Evolutionary conservation across 2,113 vertebrate species (phyloP).

Genomic region (Noctilio leporinus): DNA sequence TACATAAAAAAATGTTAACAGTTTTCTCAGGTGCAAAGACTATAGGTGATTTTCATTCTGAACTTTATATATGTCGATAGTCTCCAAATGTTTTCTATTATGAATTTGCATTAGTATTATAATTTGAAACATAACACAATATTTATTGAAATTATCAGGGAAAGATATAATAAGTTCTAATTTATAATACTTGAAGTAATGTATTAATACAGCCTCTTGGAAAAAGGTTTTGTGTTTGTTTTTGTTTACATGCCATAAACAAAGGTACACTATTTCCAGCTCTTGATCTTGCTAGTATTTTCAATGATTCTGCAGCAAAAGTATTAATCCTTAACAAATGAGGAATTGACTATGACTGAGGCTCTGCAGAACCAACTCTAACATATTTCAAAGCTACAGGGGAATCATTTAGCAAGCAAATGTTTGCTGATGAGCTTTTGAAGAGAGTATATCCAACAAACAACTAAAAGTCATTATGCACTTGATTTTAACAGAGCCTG

Average conservation of each 20-base stretch:
- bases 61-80: background rate
- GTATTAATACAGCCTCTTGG: background rate
- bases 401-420: background rate
- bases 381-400: background rate
- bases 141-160: background rate
- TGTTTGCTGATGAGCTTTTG: conserved; percentile 7
- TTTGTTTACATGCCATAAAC: background rate
- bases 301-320: background rate
- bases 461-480: background rate
- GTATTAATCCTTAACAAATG: background rate
- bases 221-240: background rate
- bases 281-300: background rate
- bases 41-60: background rate
- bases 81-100: conserved; percentile 20
- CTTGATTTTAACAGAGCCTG: background rate
- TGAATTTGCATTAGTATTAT: background rate
- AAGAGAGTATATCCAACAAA: background rate
- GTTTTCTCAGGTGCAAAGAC: background rate
- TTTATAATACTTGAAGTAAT: background rate
- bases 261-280: background rate
- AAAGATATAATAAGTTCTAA: background rate
- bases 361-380: background rate
- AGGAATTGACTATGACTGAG: background rate
- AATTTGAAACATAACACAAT: background rate
- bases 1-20: background rate